These are phyloP conservation scores for Tinamus major DNA, from an alignment of 2,797 vertebrate genomes.

Conservation along the genomic window DNA sequence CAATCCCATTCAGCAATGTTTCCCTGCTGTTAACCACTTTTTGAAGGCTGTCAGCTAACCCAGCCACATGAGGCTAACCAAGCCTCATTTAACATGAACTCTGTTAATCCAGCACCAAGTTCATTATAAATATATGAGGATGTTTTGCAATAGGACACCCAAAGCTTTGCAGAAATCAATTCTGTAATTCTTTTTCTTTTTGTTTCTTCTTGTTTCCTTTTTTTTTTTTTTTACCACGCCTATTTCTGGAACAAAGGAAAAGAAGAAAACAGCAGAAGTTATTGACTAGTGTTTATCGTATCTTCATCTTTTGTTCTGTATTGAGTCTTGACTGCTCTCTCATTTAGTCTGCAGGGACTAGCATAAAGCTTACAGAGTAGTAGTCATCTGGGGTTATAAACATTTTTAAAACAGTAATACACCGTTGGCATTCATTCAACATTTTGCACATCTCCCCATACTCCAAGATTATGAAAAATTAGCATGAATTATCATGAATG, in stretches of 20 bases:
- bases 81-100: neutral
- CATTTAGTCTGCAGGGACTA: neutral
- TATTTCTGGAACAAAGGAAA: neutral
- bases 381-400: neutral
- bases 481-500: neutral
- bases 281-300: neutral
- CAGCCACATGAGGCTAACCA: neutral
- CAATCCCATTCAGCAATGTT: neutral
- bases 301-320: accelerated
- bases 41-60: neutral
- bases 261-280: neutral
- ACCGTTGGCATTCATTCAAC: neutral
- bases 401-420: neutral
- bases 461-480: neutral
- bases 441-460: neutral
- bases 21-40: neutral
- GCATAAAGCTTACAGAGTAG: neutral
- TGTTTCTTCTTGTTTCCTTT: neutral
- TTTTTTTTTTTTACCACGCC: neutral
- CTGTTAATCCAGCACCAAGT: neutral
- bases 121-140: neutral
- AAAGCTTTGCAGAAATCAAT: neutral
- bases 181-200: too few relatives aligned
- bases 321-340: neutral
- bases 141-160: neutral